Conservation (phyloP, 2,888 invertebrate species). For the Molorchus minor region DNA sequence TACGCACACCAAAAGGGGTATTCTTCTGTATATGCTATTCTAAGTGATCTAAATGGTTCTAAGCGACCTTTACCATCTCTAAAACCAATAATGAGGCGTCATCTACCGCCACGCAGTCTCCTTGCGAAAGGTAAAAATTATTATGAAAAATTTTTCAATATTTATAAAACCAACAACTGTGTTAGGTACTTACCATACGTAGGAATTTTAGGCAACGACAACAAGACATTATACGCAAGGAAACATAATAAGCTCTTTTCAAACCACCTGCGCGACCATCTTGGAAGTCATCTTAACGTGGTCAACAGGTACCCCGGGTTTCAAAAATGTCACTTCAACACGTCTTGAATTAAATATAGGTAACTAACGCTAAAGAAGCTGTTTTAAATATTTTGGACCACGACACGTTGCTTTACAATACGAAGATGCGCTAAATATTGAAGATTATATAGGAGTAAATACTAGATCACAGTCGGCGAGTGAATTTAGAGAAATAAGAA, state of each 20-base stretch:
- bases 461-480: slow-evolving; percentile 14
- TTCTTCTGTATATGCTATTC: too few species aligned
- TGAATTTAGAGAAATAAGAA: slow-evolving; percentile 18
- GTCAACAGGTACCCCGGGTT: slow-evolving; percentile 35
- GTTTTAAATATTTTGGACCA: too few species aligned
- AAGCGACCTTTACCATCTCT: too few species aligned
- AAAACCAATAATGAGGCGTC: too few species aligned
- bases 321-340: slow-evolving; percentile 4
- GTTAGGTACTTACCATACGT: slow-evolving; percentile 64
- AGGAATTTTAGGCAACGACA: slow-evolving; percentile 60
- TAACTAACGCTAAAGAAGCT: too few species aligned
- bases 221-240: slow-evolving; percentile 52
- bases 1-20: too few species aligned
- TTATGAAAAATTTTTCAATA: background rate
- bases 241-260: slow-evolving; percentile 27
- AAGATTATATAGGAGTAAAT: slow-evolving; percentile 11
- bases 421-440: too few species aligned
- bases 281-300: slow-evolving; percentile 1
- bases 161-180: slow-evolving; percentile 30
- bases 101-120: too few species aligned
- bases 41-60: too few species aligned
- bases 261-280: background rate
- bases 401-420: too few species aligned
- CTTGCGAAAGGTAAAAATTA: too few species aligned
- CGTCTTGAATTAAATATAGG: too few species aligned